Evolutionary conservation across 2,888 invertebrate species (phyloP).

Genomic region (Cataglyphis altisquamis): DNA sequence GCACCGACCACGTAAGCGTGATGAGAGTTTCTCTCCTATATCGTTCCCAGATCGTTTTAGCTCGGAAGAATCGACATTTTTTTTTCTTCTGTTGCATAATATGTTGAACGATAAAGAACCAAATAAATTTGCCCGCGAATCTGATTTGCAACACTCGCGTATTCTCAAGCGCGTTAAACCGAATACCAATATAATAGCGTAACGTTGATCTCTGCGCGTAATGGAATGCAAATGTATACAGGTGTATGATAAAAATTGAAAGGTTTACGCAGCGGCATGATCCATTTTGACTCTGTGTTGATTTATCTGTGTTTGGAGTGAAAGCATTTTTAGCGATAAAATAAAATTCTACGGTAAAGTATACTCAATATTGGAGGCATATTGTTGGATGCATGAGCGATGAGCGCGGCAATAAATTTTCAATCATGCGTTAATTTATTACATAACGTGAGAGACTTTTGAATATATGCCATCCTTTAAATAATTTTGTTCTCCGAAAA

Average conservation of each 20-base stretch:
- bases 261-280: slow-evolving; percentile 39
- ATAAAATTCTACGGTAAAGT: slow-evolving; percentile 49
- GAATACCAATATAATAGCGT: slow-evolving; percentile 36
- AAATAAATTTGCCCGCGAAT: neutral
- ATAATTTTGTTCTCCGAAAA: neutral
- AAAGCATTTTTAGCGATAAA: slow-evolving; percentile 48
- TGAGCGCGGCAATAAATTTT: slow-evolving; percentile 29
- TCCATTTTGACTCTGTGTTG: slow-evolving; percentile 43
- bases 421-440: slow-evolving; percentile 37
- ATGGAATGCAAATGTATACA: slow-evolving; percentile 51
- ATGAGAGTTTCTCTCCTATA: slow-evolving; percentile 10
- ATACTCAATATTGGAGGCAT: slow-evolving; percentile 14
- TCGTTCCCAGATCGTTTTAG: neutral
- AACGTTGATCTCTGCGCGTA: slow-evolving; percentile 34
- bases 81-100: neutral
- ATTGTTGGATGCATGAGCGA: slow-evolving; percentile 27
- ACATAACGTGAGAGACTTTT: slow-evolving; percentile 2
- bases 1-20: slow-evolving; percentile 7
- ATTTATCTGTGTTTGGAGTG: slow-evolving; percentile 50
- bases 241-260: slow-evolving; percentile 39
- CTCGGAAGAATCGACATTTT: neutral
- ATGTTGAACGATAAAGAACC: neutral
- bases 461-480: slow-evolving; percentile 8
- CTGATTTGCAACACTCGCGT: neutral
- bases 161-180: slow-evolving; percentile 34